These are phyloP conservation scores for Tetrao urogallus DNA, from an alignment of 2,113 vertebrate species.

Conservation along the genomic window DNA sequence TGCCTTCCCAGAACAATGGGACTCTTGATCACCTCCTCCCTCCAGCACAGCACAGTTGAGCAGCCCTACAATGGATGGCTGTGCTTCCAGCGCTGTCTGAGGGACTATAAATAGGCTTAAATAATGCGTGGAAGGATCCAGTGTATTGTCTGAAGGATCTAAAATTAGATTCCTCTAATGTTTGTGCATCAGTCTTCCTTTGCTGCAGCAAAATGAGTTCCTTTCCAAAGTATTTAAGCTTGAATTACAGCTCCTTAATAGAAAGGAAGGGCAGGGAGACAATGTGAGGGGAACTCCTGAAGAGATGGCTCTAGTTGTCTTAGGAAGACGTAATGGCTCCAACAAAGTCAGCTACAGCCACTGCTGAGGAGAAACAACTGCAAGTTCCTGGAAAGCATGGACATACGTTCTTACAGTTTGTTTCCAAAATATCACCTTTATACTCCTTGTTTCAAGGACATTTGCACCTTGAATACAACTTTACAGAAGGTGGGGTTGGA, in stretches of 20 bases:
- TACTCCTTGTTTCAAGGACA: neutral
- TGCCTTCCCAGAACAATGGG: constrained; percentile 40
- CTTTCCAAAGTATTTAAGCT: constrained; percentile 43
- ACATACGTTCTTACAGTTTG: neutral
- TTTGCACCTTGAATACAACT: neutral
- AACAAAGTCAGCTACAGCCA: neutral
- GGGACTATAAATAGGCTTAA: constrained; percentile 48
- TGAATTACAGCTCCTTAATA: constrained; percentile 30
- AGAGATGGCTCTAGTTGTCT: neutral
- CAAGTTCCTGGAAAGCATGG: constrained; percentile 4
- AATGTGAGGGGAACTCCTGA: neutral
- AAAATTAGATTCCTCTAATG: constrained; percentile 61
- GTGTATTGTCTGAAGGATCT: constrained; percentile 55
- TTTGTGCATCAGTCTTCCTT: constrained; percentile 45
- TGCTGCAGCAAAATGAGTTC: constrained; percentile 40
- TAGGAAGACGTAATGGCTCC: neutral
- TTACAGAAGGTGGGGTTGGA: neutral
- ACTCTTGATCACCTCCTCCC: constrained; percentile 35
- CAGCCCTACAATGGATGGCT: constrained; percentile 35
- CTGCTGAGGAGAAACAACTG: neutral
- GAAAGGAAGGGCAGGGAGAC: neutral
- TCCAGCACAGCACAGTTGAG: neutral
- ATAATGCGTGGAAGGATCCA: constrained; percentile 28
- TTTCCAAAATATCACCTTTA: neutral
- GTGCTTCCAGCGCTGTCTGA: constrained; percentile 20